phyloP scores from a whole-genome alignment of 2,888 invertebrate genomes.

The Thera obeliscata region DNA sequence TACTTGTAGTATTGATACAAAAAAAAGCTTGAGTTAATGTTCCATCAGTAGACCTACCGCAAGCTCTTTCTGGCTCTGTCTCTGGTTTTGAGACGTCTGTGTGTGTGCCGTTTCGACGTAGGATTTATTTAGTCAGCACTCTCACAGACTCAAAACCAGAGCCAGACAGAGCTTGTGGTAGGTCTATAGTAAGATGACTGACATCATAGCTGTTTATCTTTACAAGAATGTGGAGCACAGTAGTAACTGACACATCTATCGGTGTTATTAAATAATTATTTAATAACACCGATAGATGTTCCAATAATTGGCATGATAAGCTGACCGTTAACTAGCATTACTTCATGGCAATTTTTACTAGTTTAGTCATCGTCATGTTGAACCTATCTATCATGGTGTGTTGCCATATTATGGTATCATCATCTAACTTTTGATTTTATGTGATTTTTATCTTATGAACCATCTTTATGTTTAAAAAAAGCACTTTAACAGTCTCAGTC shows the following conservation, averaged over 20 bases:
- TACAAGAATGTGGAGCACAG: slow-evolving; percentile 18
- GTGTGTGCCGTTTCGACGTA: too few species aligned
- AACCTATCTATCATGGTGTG: slow-evolving; percentile 9
- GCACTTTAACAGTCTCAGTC: too few species aligned
- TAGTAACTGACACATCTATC: slow-evolving; percentile 33
- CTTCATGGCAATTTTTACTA: slow-evolving; percentile 14
- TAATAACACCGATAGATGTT: slow-evolving; percentile 11
- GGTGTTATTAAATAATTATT: too few species aligned
- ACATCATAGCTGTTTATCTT: slow-evolving; percentile 18
- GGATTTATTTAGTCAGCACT: too few species aligned
- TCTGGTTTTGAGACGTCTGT: too few species aligned
- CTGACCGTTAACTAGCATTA: slow-evolving; percentile 18
- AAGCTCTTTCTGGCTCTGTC: too few species aligned
- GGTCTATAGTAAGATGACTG: background rate
- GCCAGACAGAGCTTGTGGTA: too few species aligned
- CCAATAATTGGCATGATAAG: slow-evolving; percentile 18
- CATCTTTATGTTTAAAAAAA: too few species aligned
- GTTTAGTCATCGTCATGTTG: slow-evolving; percentile 13
- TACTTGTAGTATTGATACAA: background rate
- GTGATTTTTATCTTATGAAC: background rate
- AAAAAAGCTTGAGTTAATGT: slow-evolving; percentile 1
- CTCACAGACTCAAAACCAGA: too few species aligned
- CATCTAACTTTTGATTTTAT: background rate
- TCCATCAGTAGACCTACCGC: background rate
- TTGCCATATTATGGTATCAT: background rate